Evolutionary conservation across 64 coral and sea anemone genomes (phyloP), one percentile per base, ranked within the genome.

Genomic region (Astreopora myriophthalma): DNA sequence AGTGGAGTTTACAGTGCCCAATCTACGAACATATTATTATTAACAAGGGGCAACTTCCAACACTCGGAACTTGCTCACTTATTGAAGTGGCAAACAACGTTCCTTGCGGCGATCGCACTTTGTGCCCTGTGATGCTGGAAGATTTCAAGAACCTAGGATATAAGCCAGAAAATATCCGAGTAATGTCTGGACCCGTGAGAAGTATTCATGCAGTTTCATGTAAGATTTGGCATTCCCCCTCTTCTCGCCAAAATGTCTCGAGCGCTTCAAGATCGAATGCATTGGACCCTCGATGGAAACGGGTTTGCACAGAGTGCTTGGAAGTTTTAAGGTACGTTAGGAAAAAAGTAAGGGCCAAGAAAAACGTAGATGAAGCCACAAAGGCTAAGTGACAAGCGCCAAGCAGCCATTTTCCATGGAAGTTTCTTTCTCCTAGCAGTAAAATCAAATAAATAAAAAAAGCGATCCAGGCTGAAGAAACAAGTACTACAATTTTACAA

Each of bases 401-500:
- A n/a, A 74, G 20, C 16, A 88, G 86, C 71, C 71, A 88, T 31
- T 88, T 37, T 62, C 86, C 86, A 9, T 57, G 28, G 23, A 75
- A 88, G 17, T 88, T 22, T 63, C 48, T 87, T 1, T 60, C 86
- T 0, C 86, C 86, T 23, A 8, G 34, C 16, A 88, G 86, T 58
- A 75, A 74, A 46, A 37, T 0, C 2, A 88, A 74, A 5, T 12
- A 48, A 2, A 2, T 27, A 24, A 57, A 30, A 39, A 88, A 88
- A 73, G 19, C 25, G 86, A 17, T 75, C 42, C n/a, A 49, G 70
- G 36, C 22, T 63, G 10, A 22, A 17, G 0, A 88, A 76, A 62
- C 69, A 58, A 57, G 20, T 69, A 0, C 1, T 35, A n/a, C 55
- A 32, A 20, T 44, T 90, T 26, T 91, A 91, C 64, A 81, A 91